phyloP scores from a whole-genome alignment of 2,797 vertebrate genomes.

The Labeo calbasu region DNA sequence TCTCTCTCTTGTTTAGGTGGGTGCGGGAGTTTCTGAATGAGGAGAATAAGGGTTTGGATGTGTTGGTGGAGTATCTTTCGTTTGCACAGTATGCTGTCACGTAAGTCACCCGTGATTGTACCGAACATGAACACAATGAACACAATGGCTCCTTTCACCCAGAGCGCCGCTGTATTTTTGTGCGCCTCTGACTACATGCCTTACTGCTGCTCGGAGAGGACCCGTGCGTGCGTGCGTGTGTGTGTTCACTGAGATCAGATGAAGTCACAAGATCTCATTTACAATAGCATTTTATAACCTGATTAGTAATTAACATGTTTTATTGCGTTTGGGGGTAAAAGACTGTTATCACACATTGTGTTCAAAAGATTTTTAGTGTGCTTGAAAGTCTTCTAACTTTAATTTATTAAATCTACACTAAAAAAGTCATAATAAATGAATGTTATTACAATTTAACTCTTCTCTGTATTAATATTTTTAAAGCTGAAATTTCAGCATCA shows the following conservation, averaged over 20 bases:
- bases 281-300: conserved; percentile 34
- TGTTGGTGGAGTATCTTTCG: conserved; percentile 97
- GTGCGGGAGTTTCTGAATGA: conserved; percentile 98
- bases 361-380: neutral
- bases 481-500: neutral
- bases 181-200: conserved; percentile 43
- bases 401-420: neutral
- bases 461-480: neutral
- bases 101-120: conserved; percentile 81
- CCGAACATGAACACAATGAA: conserved; percentile 52
- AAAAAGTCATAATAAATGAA: neutral
- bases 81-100: conserved; percentile 97
- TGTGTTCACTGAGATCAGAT: conserved; percentile 69
- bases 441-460: neutral
- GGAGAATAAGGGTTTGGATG: conserved; percentile 95
- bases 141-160: conserved; percentile 73
- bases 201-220: conserved; percentile 44
- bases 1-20: conserved; percentile 81
- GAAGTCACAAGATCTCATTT: conserved; percentile 69
- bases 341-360: neutral
- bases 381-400: neutral
- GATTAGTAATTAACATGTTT: conserved; percentile 11
- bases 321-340: neutral
- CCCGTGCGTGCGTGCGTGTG: neutral
- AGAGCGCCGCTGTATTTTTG: conserved; percentile 56